phyloP scores from a whole-genome alignment of 2,113 vertebrate species.

The Cisticola juncidis region DNA sequence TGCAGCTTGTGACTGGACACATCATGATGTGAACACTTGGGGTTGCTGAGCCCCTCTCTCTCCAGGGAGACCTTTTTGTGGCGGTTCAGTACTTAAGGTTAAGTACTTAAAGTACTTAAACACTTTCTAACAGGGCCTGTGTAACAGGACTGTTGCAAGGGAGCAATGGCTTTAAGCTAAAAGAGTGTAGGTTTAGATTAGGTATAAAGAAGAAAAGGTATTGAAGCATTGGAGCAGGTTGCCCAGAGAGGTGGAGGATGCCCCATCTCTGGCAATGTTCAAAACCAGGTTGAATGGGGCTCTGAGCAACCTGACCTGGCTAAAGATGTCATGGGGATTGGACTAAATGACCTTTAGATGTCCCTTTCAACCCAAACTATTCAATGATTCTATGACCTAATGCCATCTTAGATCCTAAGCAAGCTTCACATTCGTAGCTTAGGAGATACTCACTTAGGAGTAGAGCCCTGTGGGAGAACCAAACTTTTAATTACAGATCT shows the following conservation, averaged over 20 bases:
- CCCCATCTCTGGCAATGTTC: neutral
- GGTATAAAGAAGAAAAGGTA: neutral
- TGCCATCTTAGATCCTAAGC: neutral
- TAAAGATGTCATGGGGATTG: neutral
- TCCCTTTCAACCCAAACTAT: neutral
- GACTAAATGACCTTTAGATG: neutral
- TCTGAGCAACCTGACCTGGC: neutral
- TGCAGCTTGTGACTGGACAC: neutral
- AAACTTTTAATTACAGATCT: constrained; percentile 2
- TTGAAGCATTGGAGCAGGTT: neutral
- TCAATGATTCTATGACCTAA: neutral
- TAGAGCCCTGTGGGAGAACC: neutral
- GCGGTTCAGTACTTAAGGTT: accelerated
- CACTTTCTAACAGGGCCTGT: neutral
- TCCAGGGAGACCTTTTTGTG: accelerated
- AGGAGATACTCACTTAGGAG: neutral
- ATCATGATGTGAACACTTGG: neutral
- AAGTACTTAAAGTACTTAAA: too few relatives aligned
- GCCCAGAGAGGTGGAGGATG: neutral
- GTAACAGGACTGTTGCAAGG: neutral
- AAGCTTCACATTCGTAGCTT: neutral
- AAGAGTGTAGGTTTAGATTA: neutral
- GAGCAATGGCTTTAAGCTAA: neutral
- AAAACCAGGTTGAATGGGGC: neutral
- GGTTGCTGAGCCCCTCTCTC: neutral